A percentile compares a stretch with the other conserved stretches of the same genome.
These are phyloP conservation scores for Remorina albescens DNA, from an alignment of 2,797 vertebrate genomes.

Conservation along the genomic window DNA sequence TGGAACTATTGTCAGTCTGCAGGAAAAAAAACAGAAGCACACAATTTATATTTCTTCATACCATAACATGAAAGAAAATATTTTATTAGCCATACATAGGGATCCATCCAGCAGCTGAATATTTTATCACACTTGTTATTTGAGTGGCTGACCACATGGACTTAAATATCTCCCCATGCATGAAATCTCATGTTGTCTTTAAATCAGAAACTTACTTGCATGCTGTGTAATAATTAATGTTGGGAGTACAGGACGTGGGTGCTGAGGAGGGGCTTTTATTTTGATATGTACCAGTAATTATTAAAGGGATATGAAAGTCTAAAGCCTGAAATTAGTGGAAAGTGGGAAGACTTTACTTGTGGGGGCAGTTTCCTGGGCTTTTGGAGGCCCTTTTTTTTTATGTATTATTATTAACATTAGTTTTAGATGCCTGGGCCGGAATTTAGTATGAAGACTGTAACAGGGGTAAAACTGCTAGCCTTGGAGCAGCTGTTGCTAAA, in stretches of 20 bases:
- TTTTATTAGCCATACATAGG: background rate
- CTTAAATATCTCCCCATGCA: constrained; percentile 1
- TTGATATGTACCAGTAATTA: constrained; percentile 6
- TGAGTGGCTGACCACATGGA: constrained; percentile 19
- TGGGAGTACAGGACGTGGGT: background rate
- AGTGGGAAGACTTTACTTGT: constrained; percentile 1
- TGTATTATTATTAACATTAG: no score
- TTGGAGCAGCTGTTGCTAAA: background rate
- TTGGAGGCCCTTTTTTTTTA: background rate
- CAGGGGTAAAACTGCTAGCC: background rate
- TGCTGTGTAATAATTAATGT: constrained; percentile 13
- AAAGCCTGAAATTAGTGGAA: background rate
- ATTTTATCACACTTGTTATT: constrained; percentile 44
- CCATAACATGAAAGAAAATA: constrained; percentile 11
- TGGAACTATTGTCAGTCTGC: constrained; percentile 6
- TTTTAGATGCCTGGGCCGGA: background rate
- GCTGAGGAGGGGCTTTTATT: constrained; percentile 15
- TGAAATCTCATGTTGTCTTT: constrained; percentile 30
- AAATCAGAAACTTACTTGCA: constrained; percentile 36
- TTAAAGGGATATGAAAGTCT: constrained; percentile 10
- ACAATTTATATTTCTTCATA: constrained; percentile 22
- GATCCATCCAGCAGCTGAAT: constrained; percentile 17
- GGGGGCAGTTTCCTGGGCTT: background rate
- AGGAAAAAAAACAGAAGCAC: constrained; percentile 22
- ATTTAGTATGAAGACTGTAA: no score